A percentile compares a stretch with the other conserved stretches of the same genome.
These are phyloP conservation scores for Willisornis vidua DNA, from an alignment of 2,113 vertebrate genomes.

Conservation along the genomic window DNA sequence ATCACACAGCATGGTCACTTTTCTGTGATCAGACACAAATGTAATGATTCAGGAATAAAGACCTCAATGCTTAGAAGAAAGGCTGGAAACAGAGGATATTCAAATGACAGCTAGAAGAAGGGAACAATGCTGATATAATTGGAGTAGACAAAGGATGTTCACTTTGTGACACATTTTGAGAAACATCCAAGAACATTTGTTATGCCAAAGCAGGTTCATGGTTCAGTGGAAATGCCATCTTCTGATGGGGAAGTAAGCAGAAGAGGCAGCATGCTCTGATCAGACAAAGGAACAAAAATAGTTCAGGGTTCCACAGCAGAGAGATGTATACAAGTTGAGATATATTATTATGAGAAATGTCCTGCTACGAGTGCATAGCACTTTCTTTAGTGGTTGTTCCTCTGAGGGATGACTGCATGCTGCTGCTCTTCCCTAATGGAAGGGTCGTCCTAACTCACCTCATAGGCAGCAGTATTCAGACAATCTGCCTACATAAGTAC, in stretches of 20 bases:
- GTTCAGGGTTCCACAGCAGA: neutral
- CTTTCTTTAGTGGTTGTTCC: neutral
- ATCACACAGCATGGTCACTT: slow-evolving; percentile 22
- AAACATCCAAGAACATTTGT: slow-evolving; percentile 66
- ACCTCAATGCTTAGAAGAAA: slow-evolving; percentile 26
- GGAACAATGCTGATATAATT: slow-evolving; percentile 59
- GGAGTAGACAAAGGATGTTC: slow-evolving; percentile 64
- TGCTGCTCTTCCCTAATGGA: neutral
- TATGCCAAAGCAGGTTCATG: slow-evolving; percentile 60
- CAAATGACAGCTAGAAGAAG: slow-evolving; percentile 64
- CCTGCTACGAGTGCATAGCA: neutral
- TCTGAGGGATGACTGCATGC: neutral
- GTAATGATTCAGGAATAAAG: slow-evolving; percentile 49
- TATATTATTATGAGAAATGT: neutral
- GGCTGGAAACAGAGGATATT: slow-evolving; percentile 41
- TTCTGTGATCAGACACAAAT: slow-evolving; percentile 48
- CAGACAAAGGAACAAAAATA: slow-evolving; percentile 24
- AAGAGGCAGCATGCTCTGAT: neutral
- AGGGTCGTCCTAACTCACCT: neutral
- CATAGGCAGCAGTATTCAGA: neutral
- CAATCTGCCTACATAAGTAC: neutral
- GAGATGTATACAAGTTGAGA: neutral
- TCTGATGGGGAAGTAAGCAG: slow-evolving; percentile 22
- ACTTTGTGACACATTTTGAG: slow-evolving; percentile 67
- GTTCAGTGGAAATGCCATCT: slow-evolving; percentile 70